A percentile compares a stretch with the other conserved stretches of the same genome.
phyloP scores from a whole-genome alignment of 1,140 invertebrate species.

The Drosophila guanche region DNA sequence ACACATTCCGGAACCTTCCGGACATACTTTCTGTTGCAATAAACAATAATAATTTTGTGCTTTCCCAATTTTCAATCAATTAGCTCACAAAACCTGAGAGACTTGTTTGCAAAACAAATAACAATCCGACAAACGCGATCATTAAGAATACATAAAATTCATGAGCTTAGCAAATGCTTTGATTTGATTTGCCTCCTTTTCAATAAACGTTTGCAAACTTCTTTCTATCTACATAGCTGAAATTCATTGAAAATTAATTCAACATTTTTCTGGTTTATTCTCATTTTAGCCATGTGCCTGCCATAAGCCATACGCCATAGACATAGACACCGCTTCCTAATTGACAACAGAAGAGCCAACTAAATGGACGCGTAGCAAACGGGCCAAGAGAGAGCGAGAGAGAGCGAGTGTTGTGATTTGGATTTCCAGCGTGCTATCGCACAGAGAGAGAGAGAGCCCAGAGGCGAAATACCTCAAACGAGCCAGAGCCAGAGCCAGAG shows the following conservation, averaged over 20 bases:
- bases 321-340: slow-evolving; percentile 64
- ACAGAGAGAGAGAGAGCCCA: slow-evolving; percentile 15
- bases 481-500: slow-evolving; percentile 11
- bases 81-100: no score
- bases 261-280: slow-evolving; percentile 6
- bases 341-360: slow-evolving; percentile 61
- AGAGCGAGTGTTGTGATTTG: slow-evolving; percentile 46
- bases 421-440: slow-evolving; percentile 40
- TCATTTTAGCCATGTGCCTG: slow-evolving; percentile 73
- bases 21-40: no score
- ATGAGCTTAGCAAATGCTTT: no score
- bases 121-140: no score
- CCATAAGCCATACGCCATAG: slow-evolving; percentile 48
- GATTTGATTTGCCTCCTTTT: no score
- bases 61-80: no score
- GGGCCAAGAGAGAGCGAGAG: slow-evolving; percentile 19
- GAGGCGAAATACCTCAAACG: slow-evolving; percentile 10
- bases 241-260: slow-evolving; percentile 21
- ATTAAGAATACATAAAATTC: no score
- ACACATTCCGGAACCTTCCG: no score
- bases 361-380: slow-evolving; percentile 73
- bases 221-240: neutral
- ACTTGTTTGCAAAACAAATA: no score
- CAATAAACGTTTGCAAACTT: no score
- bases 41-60: no score